Conservation (phyloP, 2,888 invertebrate genomes). For the Papilio gigon region DNA sequence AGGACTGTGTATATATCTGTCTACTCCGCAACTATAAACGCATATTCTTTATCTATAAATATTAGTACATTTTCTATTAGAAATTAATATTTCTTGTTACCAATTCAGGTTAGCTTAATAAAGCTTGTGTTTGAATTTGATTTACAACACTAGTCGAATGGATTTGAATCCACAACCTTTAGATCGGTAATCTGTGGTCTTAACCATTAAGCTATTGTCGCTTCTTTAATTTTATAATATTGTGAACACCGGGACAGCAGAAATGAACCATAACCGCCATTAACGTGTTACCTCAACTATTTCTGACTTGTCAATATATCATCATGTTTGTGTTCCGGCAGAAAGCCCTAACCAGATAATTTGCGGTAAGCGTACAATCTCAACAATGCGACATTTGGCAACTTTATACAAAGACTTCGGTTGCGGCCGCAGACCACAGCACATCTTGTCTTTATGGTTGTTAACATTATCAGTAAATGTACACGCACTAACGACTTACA, state of each 20-base stretch:
- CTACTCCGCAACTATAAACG: too few species aligned
- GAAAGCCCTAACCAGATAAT: slow-evolving; percentile 22
- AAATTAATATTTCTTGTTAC: too few species aligned
- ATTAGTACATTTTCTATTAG: too few species aligned
- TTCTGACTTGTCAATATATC: slow-evolving; percentile 9
- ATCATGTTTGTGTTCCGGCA: slow-evolving; percentile 3
- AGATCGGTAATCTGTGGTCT: too few species aligned
- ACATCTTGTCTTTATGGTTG: slow-evolving; percentile 9
- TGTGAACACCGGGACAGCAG: neutral
- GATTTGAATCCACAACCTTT: too few species aligned
- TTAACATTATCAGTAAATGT: slow-evolving; percentile 14
- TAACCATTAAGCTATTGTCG: too few species aligned
- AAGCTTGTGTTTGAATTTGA: too few species aligned
- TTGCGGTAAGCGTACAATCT: slow-evolving; percentile 25
- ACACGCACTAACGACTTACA: slow-evolving; percentile 20
- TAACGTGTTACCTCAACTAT: neutral
- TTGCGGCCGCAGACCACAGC: slow-evolving; percentile 32
- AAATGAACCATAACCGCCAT: neutral
- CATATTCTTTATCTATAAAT: too few species aligned
- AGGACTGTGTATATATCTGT: too few species aligned
- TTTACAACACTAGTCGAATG: too few species aligned
- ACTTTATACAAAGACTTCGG: slow-evolving; percentile 19
- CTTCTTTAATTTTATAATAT: too few species aligned
- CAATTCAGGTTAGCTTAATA: too few species aligned
- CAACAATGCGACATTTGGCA: slow-evolving; percentile 29